These are phyloP conservation scores for Orussus abietinus DNA, from an alignment of 1,140 invertebrate species.

Conservation along the genomic window DNA sequence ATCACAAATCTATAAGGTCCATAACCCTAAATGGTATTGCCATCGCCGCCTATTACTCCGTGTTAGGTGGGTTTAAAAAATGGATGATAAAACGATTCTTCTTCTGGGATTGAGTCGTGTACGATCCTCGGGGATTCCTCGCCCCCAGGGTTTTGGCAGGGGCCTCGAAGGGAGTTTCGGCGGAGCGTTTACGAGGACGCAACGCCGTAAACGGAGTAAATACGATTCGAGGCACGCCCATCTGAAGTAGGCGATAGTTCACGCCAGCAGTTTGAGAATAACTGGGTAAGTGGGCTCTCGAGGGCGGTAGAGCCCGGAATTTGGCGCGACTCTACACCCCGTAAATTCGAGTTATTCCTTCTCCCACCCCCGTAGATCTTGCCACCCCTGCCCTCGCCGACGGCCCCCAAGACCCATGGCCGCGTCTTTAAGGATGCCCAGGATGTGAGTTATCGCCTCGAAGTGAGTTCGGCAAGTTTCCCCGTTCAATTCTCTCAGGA, in stretches of 20 bases:
- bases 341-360: constrained; percentile 38
- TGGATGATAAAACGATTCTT: no score
- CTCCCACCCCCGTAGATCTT: constrained; percentile 21
- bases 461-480: no score
- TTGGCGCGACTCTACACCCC: constrained; percentile 33
- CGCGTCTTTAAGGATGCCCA: constrained; percentile 28
- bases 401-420: constrained; percentile 13
- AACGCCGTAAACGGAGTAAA: constrained; percentile 20
- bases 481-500: no score
- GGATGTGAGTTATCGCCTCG: constrained; percentile 27
- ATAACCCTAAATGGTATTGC: no score
- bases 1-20: no score
- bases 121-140: no score
- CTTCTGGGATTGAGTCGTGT: no score
- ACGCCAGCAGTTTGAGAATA: constrained; percentile 19
- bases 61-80: no score
- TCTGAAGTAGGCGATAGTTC: constrained; percentile 19
- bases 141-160: constrained; percentile 1
- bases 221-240: constrained; percentile 21
- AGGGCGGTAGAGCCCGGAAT: constrained; percentile 28
- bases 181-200: constrained; percentile 12
- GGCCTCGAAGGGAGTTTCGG: constrained; percentile 5
- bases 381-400: constrained; percentile 7
- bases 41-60: no score
- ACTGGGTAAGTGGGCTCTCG: constrained; percentile 32